Conservation (phyloP, 2,113 vertebrate genomes). For the Oreochromis niloticus region DNA sequence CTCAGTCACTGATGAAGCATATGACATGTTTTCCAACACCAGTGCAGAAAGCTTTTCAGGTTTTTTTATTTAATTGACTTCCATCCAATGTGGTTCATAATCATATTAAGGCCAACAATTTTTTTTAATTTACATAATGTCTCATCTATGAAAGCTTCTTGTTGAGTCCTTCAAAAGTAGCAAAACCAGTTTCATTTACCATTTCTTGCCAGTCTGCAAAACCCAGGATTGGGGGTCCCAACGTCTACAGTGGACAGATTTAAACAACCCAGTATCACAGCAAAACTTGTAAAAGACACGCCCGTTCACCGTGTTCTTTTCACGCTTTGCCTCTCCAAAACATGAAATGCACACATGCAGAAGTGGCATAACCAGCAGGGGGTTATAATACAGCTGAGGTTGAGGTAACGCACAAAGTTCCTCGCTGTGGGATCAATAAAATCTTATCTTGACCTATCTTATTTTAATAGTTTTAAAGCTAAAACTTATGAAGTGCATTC, state of each 20-base stretch:
- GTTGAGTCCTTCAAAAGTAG: neutral
- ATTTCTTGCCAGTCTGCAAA: neutral
- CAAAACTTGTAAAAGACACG: neutral
- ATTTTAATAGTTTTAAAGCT: neutral
- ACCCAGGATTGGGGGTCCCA: neutral
- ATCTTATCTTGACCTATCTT: too few relatives aligned
- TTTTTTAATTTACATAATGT: neutral
- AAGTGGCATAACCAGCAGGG: neutral
- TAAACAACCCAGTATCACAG: neutral
- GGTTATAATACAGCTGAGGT: too few relatives aligned
- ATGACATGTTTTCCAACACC: neutral
- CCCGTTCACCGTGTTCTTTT: neutral
- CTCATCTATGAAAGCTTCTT: neutral
- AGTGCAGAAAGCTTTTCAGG: neutral
- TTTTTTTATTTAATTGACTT: neutral
- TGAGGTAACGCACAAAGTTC: too few relatives aligned
- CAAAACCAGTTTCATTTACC: neutral
- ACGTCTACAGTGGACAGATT: neutral
- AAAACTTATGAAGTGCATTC: neutral
- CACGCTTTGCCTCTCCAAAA: neutral
- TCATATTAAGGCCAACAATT: neutral
- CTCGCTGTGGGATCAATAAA: too few relatives aligned
- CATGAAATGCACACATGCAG: neutral
- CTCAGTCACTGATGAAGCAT: neutral
- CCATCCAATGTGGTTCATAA: neutral